A percentile compares a stretch with the other conserved stretches of the same genome.
Evolutionary conservation across 2,888 invertebrate species (phyloP).

Genomic region (Thecophora atra): DNA sequence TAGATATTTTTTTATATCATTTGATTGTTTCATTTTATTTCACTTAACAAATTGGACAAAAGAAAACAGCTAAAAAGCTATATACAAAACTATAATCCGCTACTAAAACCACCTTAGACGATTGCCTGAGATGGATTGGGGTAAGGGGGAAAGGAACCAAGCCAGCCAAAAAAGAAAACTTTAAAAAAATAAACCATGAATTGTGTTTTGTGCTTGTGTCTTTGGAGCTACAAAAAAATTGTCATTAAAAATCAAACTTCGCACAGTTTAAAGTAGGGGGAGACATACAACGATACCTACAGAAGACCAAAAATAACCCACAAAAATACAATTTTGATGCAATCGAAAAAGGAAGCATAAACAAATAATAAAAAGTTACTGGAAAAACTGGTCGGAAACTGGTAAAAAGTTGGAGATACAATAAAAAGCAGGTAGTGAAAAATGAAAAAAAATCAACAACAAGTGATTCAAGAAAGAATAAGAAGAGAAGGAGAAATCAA

Average conservation of each 20-base stretch:
- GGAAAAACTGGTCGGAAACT: conserved; percentile 30
- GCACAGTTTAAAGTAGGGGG: background rate
- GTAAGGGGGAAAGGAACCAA: background rate
- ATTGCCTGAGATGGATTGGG: no score
- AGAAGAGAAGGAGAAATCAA: no score
- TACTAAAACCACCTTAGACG: background rate
- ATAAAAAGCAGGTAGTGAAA: conserved; percentile 23
- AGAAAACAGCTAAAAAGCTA: background rate
- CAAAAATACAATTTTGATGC: background rate
- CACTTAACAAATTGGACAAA: background rate
- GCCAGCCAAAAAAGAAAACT: background rate
- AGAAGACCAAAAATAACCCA: background rate
- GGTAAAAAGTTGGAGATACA: conserved; percentile 31
- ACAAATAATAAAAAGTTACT: conserved; percentile 16
- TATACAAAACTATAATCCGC: background rate
- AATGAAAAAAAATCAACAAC: background rate
- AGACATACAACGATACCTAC: background rate
- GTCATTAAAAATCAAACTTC: background rate
- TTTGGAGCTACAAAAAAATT: background rate
- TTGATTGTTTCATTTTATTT: background rate
- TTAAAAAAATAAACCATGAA: background rate
- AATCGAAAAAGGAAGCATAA: background rate
- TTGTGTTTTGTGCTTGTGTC: no score
- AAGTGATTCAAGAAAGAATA: no score
- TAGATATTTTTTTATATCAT: background rate